Evolutionary conservation across 2,113 vertebrate species (phyloP).

Genomic region (Paratilapia polleni): DNA sequence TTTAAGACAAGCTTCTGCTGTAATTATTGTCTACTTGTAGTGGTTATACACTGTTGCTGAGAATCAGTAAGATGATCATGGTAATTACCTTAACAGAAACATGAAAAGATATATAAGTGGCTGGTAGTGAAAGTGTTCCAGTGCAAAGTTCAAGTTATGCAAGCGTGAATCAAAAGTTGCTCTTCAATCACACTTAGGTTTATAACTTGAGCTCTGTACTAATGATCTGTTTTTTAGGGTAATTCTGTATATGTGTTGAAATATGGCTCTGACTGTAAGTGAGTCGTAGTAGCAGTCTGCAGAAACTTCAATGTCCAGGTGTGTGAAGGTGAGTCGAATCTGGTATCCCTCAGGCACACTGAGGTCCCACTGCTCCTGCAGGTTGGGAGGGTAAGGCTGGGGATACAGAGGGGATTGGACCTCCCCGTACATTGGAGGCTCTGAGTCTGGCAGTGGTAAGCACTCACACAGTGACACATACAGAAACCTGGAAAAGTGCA

Average conservation of each 20-base stretch:
- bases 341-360: slow-evolving; percentile 84
- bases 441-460: slow-evolving; percentile 1
- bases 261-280: slow-evolving; percentile 83
- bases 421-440: slow-evolving; percentile 74
- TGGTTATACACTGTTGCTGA: background rate
- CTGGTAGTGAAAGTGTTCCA: no score
- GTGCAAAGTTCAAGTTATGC: background rate
- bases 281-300: slow-evolving; percentile 87
- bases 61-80: background rate
- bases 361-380: slow-evolving; percentile 82
- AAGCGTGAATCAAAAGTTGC: background rate
- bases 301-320: slow-evolving; percentile 90
- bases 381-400: slow-evolving; percentile 84
- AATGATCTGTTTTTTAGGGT: background rate
- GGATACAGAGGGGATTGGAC: slow-evolving; percentile 88
- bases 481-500: slow-evolving; percentile 65
- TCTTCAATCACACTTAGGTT: background rate
- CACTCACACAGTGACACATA: slow-evolving; percentile 54
- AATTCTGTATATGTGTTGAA: slow-evolving; percentile 6
- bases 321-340: slow-evolving; percentile 86
- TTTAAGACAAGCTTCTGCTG: background rate
- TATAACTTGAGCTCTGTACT: background rate
- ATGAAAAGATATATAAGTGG: background rate
- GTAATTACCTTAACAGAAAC: background rate
- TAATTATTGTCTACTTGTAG: background rate